Percentiles rank a stretch among this genome's conserved stretches.
phyloP scores from a whole-genome alignment of 2,888 invertebrate genomes.

The Phoronis australis region DNA sequence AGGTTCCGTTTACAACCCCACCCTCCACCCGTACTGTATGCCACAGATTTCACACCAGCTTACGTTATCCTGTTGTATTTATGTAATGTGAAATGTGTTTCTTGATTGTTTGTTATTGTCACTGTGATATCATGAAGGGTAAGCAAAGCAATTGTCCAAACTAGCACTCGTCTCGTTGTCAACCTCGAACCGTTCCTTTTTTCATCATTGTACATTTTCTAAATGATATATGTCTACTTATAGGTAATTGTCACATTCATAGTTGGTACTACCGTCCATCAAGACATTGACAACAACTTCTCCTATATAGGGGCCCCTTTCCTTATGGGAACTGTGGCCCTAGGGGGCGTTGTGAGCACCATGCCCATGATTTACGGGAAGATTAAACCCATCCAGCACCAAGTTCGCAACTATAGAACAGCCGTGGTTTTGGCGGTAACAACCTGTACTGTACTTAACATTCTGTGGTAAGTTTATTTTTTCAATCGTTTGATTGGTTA shows the following conservation, averaged over 20 bases:
- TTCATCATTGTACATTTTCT: background rate
- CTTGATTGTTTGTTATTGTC: too few relatives aligned
- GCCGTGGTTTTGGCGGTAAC: slow-evolving; percentile 39
- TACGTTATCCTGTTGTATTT: too few relatives aligned
- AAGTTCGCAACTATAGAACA: slow-evolving; percentile 34
- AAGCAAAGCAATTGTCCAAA: too few relatives aligned
- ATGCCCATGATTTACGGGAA: slow-evolving; percentile 48
- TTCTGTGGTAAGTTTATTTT: slow-evolving; percentile 47
- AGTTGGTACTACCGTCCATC: slow-evolving; percentile 42
- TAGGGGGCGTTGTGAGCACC: slow-evolving; percentile 45
- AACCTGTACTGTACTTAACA: slow-evolving; percentile 41
- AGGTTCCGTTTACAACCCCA: too few relatives aligned
- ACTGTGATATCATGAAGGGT: too few relatives aligned
- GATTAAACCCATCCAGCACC: slow-evolving; percentile 29
- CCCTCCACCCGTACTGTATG: too few relatives aligned
- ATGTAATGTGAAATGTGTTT: too few relatives aligned
- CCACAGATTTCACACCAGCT: too few relatives aligned
- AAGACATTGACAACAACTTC: slow-evolving; percentile 36
- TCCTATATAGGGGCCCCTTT: slow-evolving; percentile 39
- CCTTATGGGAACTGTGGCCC: slow-evolving; percentile 50
- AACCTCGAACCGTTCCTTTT: too few relatives aligned
- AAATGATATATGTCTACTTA: slow-evolving; percentile 7
- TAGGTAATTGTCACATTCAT: slow-evolving; percentile 47
- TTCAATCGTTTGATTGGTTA: too few relatives aligned
- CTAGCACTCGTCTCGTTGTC: too few relatives aligned